A percentile compares a stretch with the other conserved stretches of the same genome.
These are phyloP conservation scores for Pollachius pollachius DNA, from an alignment of 2,113 vertebrate species.

Conservation along the genomic window DNA sequence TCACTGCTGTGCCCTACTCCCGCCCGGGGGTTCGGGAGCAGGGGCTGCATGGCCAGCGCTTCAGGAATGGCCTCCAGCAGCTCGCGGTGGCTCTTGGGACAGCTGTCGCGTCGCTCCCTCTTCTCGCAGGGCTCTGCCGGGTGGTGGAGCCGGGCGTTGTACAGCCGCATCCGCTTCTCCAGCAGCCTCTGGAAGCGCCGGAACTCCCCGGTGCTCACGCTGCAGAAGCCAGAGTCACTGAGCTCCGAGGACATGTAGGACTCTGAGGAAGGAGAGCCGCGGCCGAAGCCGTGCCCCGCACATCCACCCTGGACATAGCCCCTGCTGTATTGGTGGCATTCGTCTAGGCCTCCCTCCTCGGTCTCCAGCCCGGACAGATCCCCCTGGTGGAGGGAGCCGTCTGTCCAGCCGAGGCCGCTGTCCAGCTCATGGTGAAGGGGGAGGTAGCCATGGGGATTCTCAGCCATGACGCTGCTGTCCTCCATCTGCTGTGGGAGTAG, in stretches of 20 bases:
- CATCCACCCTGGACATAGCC: slow-evolving; percentile 50
- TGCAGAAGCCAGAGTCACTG: slow-evolving; percentile 74
- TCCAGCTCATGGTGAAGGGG: slow-evolving; percentile 74
- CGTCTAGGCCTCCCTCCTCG: slow-evolving; percentile 73
- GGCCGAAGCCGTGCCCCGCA: slow-evolving; percentile 41
- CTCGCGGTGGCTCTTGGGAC: slow-evolving; percentile 74
- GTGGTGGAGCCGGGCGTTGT: slow-evolving; percentile 68
- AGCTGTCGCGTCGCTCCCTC: slow-evolving; percentile 69
- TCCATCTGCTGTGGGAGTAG: slow-evolving; percentile 58
- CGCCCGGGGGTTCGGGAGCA: slow-evolving; percentile 46
- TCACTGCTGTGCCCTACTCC: slow-evolving; percentile 37
- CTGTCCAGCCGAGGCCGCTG: slow-evolving; percentile 74
- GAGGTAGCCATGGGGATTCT: slow-evolving; percentile 60
- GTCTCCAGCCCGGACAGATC: slow-evolving; percentile 75
- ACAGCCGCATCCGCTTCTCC: slow-evolving; percentile 73
- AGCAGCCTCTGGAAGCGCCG: slow-evolving; percentile 76
- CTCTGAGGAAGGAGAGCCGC: slow-evolving; percentile 62
- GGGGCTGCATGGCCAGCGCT: slow-evolving; percentile 64
- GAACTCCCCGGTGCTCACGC: slow-evolving; percentile 72
- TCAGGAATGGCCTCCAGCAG: slow-evolving; percentile 78
- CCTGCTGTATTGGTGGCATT: slow-evolving; percentile 53
- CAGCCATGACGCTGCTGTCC: slow-evolving; percentile 65
- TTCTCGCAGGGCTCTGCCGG: slow-evolving; percentile 66
- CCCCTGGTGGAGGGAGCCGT: slow-evolving; percentile 72
- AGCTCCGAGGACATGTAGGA: slow-evolving; percentile 73